These are phyloP conservation scores for Phylloscopus trochiloides DNA, from an alignment of 2,113 vertebrate species.

Conservation along the genomic window DNA sequence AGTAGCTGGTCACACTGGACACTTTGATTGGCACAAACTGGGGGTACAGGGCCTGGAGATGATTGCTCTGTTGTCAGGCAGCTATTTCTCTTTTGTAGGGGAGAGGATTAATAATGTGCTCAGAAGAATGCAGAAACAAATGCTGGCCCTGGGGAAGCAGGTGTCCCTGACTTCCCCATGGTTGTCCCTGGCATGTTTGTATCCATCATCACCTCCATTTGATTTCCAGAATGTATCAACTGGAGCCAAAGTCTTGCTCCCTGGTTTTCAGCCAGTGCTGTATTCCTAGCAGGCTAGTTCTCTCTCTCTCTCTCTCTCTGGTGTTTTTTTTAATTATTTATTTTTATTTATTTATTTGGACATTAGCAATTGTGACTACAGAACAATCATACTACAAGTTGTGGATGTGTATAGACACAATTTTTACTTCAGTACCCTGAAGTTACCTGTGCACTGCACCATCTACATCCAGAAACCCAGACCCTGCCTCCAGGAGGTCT, in stretches of 20 bases:
- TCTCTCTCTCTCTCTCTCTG: too few relatives aligned
- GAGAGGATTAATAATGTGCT: background rate
- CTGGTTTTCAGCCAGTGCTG: background rate
- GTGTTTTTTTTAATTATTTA: too few relatives aligned
- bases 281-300: background rate
- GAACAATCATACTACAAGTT: background rate
- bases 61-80: background rate
- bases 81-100: background rate
- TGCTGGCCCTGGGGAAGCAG: background rate
- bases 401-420: background rate
- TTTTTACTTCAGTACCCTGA: background rate
- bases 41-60: background rate
- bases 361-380: background rate
- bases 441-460: background rate
- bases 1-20: background rate
- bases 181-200: background rate
- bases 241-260: background rate
- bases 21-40: background rate
- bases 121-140: background rate
- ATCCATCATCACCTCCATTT: background rate
- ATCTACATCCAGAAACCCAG: background rate
- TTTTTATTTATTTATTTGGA: background rate
- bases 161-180: background rate
- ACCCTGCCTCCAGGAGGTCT: background rate
- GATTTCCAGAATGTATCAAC: background rate